Base-by-base conservation (phyloP, 2,888 invertebrate species). In the Monochamus alternatus region DNA sequence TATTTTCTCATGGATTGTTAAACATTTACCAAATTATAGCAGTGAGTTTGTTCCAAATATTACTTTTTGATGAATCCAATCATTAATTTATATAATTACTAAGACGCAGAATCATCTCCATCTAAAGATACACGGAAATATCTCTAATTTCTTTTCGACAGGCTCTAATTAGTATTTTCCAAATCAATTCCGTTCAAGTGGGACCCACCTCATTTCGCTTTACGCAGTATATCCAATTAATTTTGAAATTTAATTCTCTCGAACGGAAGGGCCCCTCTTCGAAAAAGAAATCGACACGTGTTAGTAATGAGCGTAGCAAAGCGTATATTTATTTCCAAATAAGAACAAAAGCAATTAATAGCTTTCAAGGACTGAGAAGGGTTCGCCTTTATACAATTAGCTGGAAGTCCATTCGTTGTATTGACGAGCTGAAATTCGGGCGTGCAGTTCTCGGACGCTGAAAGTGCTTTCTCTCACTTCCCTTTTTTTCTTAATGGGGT, bases 321-420 rank as follows among this genome's bases (percentile, higher is more conserved):
- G 55, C 55, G 55, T 55, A 55, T 14, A 55, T 55, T 55, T 55
- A 55, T 55, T 55, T 55, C 55, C 7, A 55, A 55, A 55, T 55
- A 55, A 55, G 55, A 55, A 14, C 55, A 55, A 22, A 14, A 55
- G 55, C 55, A 55, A 55, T 55, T 55, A 55, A 55, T 55, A 55
- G 55, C 55, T 55, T 55, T 55, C 55, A 55, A 22, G 22, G 55
- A 12, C 55, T 14, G 55, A 55, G 22, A 55, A 55, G 55, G 55
- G 55, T 55, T 55, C 51, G 55, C 55, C 55, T 55, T 38, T 55
- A 55, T 22, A 14, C 55, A 55, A 55, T 55, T 55, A 55, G 55
- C 14, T 55, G 14, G 55, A 55, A 55, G 55, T n/a, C 55, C 55
- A 55, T 55, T 55, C 55, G 7, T 55, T 55, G 55, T 55, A 38